Conservation (phyloP, 2,888 invertebrate species). For the Nasonia oneida region DNA sequence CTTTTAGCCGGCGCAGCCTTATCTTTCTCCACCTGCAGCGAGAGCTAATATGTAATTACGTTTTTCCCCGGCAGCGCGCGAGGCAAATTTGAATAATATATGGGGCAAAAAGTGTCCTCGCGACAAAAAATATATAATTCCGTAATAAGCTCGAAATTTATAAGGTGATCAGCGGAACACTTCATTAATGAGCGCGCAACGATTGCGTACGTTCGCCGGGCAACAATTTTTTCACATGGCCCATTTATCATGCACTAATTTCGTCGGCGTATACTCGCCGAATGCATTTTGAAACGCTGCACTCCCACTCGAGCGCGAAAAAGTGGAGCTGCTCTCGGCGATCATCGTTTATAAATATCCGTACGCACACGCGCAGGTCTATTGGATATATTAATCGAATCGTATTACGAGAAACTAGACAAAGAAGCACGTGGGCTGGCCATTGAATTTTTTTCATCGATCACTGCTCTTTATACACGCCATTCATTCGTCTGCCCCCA, state of each 20-base stretch:
- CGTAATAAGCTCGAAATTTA: conserved; percentile 38
- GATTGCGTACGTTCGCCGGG: background rate
- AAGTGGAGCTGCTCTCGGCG: conserved; percentile 12
- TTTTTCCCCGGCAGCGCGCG: background rate
- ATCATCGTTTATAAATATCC: conserved; percentile 47
- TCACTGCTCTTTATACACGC: conserved; percentile 30
- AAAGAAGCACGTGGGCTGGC: conserved; percentile 54
- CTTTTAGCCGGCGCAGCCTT: background rate
- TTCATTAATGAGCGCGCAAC: conserved; percentile 43
- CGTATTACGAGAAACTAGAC: conserved; percentile 49
- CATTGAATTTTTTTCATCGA: conserved; percentile 54
- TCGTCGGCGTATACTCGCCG: background rate
- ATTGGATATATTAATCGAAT: conserved; percentile 42
- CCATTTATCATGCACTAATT: conserved; percentile 13
- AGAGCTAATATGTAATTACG: conserved; percentile 36
- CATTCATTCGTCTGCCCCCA: conserved; percentile 44
- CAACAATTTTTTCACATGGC: background rate
- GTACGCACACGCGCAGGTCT: background rate
- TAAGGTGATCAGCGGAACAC: conserved; percentile 45
- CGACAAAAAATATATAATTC: conserved; percentile 7
- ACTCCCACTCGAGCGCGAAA: background rate
- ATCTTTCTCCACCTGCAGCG: background rate
- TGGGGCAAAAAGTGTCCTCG: background rate
- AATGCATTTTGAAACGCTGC: conserved; percentile 12
- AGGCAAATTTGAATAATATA: conserved; percentile 38